Conservation (phyloP, 2,797 vertebrate genomes). For the Smutsia temminckii region DNA sequence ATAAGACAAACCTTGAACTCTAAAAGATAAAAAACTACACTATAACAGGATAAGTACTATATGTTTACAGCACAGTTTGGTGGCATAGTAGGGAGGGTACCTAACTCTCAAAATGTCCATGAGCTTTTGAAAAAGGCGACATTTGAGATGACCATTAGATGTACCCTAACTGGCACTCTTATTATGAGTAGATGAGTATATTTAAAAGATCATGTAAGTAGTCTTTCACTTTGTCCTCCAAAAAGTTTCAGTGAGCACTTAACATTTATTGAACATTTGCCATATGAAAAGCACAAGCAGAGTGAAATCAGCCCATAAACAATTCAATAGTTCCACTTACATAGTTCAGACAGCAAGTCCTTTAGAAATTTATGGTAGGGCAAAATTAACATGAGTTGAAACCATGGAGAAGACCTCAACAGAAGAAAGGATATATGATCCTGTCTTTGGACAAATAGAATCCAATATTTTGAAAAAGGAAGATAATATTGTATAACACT, state of each 20-base stretch:
- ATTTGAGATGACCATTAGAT: not conserved
- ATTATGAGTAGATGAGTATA: not conserved
- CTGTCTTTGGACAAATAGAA: not conserved
- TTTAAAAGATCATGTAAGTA: not conserved
- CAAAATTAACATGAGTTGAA: not conserved
- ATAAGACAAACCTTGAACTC: not conserved
- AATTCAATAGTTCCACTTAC: not conserved
- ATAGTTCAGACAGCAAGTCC: not conserved
- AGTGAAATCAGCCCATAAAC: not conserved
- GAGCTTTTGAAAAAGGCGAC: not conserved
- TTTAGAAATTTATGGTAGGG: not conserved
- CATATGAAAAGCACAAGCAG: not conserved
- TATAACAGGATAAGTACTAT: not conserved
- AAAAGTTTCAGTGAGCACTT: not conserved
- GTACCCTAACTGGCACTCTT: not conserved
- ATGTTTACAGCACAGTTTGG: not conserved
- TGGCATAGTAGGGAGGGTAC: accelerated
- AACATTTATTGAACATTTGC: not conserved
- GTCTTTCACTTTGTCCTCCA: not conserved
- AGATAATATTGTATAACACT: not conserved
- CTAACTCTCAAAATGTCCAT: not conserved
- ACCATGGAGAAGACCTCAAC: not conserved
- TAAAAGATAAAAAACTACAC: not conserved
- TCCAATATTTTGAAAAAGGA: not conserved
- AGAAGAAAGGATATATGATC: not conserved